Base-by-base conservation (phyloP, 2,797 vertebrate species). In the Oryzias sinensis region DNA sequence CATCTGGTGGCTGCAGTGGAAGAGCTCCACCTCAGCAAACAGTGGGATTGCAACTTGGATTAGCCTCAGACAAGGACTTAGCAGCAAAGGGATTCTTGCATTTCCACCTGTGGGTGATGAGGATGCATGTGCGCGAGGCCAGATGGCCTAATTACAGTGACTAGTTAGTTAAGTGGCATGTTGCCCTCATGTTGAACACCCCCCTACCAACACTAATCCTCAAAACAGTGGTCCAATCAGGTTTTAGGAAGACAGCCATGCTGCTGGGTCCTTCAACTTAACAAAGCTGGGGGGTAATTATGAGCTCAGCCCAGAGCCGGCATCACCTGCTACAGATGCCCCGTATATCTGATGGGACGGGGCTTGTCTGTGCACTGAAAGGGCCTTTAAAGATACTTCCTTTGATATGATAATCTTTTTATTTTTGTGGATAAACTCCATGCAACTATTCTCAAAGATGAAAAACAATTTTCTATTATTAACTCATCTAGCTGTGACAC, bases 131-230 rank as follows among this genome's bases (percentile, higher is more conserved):
- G 65, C 69, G 68, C 56, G 25, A 11, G 56, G 70, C 81, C 93
- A 94, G 92, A 80, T 93, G 91, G 93, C 90, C 88, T 95, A 94
- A 98, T 97, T 95, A 91, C 87, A 89, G 84, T 85, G 88, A 70
- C 89, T 58, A 59, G 79, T 84, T 86, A 93, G 90, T 78, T 84
- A 85, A 91, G 89, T 89, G 82, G 89, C 88, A 84, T 84, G 80
- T 89, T 57, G 77, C 83, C 70, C 78, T 78, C 68, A 56, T 80
- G 86, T 78, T 84, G 89, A 88, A 86, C 75, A 73, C 79, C 76
- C 74, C 65, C 67, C 59, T 74, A 76, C 69, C 73, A 63, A 69
- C 81, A 88, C 79, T 91, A 94, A 94, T 92, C 92, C 93, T 54
- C 87, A 53, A 60, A 92, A 92, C 70, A 66, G 58, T 68, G 93